These are phyloP conservation scores for Campopleginae sp. DNA, from an alignment of 2,888 invertebrate genomes.

Conservation along the genomic window DNA sequence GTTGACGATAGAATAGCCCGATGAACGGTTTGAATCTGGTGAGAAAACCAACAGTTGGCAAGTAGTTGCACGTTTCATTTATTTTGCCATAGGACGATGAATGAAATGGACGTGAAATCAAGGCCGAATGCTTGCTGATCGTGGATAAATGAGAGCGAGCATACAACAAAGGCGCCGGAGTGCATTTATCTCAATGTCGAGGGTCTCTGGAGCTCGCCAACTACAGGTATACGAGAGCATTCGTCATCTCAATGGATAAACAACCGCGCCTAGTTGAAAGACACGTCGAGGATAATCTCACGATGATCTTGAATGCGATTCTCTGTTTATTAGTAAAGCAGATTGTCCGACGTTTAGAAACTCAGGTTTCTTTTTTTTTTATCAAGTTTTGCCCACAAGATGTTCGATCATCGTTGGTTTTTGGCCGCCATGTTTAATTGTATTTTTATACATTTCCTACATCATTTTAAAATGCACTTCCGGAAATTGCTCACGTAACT, in stretches of 20 bases:
- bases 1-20: not conserved
- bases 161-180: conserved; percentile 13
- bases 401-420: not conserved
- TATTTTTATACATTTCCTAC: not conserved
- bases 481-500: conserved; percentile 14
- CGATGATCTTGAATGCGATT: conserved; percentile 75
- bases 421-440: not conserved
- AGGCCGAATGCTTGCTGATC: conserved; percentile 15
- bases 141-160: conserved; percentile 20
- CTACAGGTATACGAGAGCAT: conserved; percentile 11
- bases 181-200: conserved; percentile 32
- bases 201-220: conserved; percentile 17
- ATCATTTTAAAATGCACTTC: not conserved
- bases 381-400: not conserved
- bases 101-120: conserved; percentile 12
- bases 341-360: not conserved
- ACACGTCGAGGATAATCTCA: conserved; percentile 77
- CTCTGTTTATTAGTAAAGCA: not conserved
- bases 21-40: not conserved
- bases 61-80: not conserved
- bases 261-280: conserved; percentile 77
- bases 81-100: not conserved
- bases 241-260: conserved; percentile 69
- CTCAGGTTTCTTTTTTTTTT: not conserved
- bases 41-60: not conserved